A percentile compares a stretch with the other conserved stretches of the same genome.
These are phyloP conservation scores for Lasioglossum baleicum DNA, from an alignment of 1,140 invertebrate species.

Conservation along the genomic window DNA sequence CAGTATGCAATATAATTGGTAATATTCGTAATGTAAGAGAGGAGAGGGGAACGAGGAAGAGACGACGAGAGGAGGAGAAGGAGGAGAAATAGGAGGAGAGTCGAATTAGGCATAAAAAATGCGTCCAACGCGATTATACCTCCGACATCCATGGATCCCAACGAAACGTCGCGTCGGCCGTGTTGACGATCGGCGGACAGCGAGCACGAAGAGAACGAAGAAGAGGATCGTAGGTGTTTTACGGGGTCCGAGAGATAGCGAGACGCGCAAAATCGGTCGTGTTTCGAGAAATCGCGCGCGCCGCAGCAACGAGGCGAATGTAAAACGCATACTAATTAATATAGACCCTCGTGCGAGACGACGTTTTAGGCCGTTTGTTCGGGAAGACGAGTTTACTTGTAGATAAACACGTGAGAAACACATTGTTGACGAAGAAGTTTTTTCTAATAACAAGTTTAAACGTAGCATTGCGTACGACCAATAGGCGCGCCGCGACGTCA, in stretches of 20 bases:
- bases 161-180: background rate
- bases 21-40: conserved; percentile 64
- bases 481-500: conserved; percentile 66
- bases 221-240: conserved; percentile 5
- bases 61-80: conserved; percentile 13
- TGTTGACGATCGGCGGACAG: background rate
- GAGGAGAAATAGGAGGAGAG: conserved; percentile 26
- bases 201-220: background rate
- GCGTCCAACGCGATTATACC: conserved; percentile 30
- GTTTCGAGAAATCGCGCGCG: conserved; percentile 10
- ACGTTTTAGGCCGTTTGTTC: conserved; percentile 62
- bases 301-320: conserved; percentile 1
- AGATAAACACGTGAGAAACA: conserved; percentile 69
- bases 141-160: conserved; percentile 23
- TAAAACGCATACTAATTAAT: conserved; percentile 19
- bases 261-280: conserved; percentile 15
- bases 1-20: conserved; percentile 72
- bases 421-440: conserved; percentile 75
- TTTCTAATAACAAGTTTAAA: conserved; percentile 76
- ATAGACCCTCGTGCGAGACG: conserved; percentile 40
- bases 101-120: conserved; percentile 32
- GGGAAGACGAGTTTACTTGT: conserved; percentile 70
- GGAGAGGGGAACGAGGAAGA: conserved; percentile 14
- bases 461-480: conserved; percentile 78
- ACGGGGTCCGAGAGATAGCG: conserved; percentile 34